A percentile compares a stretch with the other conserved stretches of the same genome.
Evolutionary conservation across 2,113 vertebrate genomes (phyloP).

Genomic region (Columba janthina): DNA sequence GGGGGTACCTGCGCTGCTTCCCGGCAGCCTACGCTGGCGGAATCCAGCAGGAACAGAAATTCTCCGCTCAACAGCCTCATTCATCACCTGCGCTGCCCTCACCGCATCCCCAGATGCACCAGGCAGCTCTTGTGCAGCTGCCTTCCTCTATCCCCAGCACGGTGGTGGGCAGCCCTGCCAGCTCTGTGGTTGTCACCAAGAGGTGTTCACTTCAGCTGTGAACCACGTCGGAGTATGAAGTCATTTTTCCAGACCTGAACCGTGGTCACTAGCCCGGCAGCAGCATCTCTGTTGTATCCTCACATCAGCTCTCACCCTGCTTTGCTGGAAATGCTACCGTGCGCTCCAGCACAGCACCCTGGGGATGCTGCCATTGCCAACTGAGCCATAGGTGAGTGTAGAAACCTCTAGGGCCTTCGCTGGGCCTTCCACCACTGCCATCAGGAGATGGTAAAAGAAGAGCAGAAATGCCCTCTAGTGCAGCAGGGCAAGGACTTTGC

Average conservation of each 20-base stretch:
- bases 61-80: not conserved
- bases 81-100: not conserved
- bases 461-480: not conserved
- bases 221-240: rapidly evolving
- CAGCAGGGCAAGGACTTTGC: not conserved
- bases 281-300: not conserved
- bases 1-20: not conserved
- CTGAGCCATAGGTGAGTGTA: not conserved
- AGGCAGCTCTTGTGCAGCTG: not conserved
- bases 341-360: not conserved
- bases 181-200: not conserved
- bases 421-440: not conserved
- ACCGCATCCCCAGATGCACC: not conserved
- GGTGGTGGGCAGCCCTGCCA: not conserved
- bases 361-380: not conserved
- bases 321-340: not conserved
- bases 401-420: not conserved
- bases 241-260: not conserved
- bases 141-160: not conserved
- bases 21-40: not conserved
- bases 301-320: not conserved
- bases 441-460: not conserved
- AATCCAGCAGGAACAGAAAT: not conserved
- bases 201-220: not conserved
- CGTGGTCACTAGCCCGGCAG: not conserved